Base-by-base conservation (phyloP, 1,140 invertebrate genomes). In the Drosophila simulans region DNA sequence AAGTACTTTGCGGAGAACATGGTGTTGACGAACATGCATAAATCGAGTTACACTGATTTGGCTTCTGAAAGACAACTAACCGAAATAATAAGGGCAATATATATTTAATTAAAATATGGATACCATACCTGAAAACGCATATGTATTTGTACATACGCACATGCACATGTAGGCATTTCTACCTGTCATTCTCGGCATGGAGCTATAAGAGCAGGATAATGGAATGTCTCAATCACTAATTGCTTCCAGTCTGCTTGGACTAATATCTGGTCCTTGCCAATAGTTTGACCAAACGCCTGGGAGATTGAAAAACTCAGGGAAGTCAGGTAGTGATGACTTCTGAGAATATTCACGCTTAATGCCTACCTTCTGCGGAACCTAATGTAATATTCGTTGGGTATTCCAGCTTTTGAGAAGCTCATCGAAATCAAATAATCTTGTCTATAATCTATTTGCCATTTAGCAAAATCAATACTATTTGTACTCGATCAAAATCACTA, bases 191-290 rank as follows among this genome's bases (percentile, higher is more conserved):
- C 31, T 37, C 39, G 35, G 31, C 59, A 11, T 65, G 40, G 43
- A 59, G 31, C 43, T 45, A 65, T 22, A 27, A 34, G 11, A 45
- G 51, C 15, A 57, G 57, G 63, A 74, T 72, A 71, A 59, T 31
- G 48, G 48, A 8, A 34, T 43, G 72, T 73, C 81, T 53, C 68
- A 72, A 84, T 80, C 78, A 54, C 81, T 90, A 90, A 90, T 90
- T 80, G 71, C 68, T 86, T 90, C 90, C 46, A 80, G 88, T 83
- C 82, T 83, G 79, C 68, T 54, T 69, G 49, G 35, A 68, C 80
- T 90, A 90, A 90, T 90, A 80, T 62, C 82, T 68, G 46, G 42
- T 52, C 39, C 40, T 39, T 55, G 49, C 57, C 37, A 53, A 35
- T 49, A 49, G 42, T 56, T 69, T 54, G 25, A 25, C 39, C 40